Evolutionary conservation across 2,113 vertebrate species (phyloP), one percentile per base, ranked within the genome.

Genomic region (Machaerirhynchus nigripectus): DNA sequence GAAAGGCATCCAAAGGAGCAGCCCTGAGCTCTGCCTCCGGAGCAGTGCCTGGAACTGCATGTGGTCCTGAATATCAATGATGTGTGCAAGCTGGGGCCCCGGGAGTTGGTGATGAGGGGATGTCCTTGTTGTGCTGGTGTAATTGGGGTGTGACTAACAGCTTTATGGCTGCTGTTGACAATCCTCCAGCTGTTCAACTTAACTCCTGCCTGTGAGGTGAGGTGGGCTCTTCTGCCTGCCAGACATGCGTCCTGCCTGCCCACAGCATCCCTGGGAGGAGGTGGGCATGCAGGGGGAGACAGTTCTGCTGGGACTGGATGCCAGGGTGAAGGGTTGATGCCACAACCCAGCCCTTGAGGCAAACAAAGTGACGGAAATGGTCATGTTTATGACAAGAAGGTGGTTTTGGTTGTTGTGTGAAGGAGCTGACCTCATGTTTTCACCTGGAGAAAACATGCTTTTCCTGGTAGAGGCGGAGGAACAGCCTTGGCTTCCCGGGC

Each of bases 341-440:
- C 15, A 3, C 75, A 47, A 21, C 42, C 46, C 3, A 31, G 37
- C 28, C 55, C 73, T 13, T 10, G 28, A 52, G 9, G 61, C 2
- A 13, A 26, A 56, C 23, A 11, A 40, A 39, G 27, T 18, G 37
- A 10, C 50, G 50, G n/a, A 44, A 55, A 56, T 7, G 12, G 52
- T 52, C 13, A 0, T 55, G 82, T 67, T 69, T 63, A n/a, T 40
- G 53, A 52, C 16, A 13, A 24, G 65, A 69, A 59, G 60, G n/a
- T 84, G 81, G 23, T 7, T 85, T 56, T 52, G 70, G 81, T 60
- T 65, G 64, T 31, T 92, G 84, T 89, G 50, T 24, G 59, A 37
- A 59, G 59, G 68, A 50, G 77, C 73, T 84, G 87, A 94, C 80
- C 77, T 95, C 81, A 70, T 96, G 91, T 96, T 96, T 96, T 96